A percentile compares a stretch with the other conserved stretches of the same genome.
These are phyloP conservation scores for Petaurus breviceps DNA, from an alignment of 2,113 vertebrate species.

Conservation along the genomic window DNA sequence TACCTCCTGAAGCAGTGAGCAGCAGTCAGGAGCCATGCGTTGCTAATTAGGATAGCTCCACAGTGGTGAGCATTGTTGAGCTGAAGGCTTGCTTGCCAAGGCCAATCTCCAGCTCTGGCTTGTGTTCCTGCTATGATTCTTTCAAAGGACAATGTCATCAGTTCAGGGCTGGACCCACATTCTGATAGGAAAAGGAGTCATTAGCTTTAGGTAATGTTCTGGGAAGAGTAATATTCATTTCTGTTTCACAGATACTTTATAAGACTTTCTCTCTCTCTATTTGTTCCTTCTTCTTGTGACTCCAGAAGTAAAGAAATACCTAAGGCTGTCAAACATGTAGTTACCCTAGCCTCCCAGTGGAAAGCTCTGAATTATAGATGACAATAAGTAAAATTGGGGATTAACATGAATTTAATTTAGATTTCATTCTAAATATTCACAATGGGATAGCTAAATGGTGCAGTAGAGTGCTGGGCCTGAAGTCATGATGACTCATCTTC, in stretches of 20 bases:
- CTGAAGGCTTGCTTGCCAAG: constrained; percentile 93
- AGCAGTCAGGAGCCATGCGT: constrained; percentile 88
- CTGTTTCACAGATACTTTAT: background rate
- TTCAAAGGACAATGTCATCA: constrained; percentile 73
- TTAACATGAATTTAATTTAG: background rate
- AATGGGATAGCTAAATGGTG: background rate
- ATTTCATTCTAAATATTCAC: background rate
- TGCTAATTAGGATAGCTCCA: constrained; percentile 87
- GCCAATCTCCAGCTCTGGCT: constrained; percentile 86
- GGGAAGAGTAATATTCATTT: background rate
- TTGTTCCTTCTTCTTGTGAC: background rate
- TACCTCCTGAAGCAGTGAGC: constrained; percentile 88
- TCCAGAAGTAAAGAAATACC: background rate
- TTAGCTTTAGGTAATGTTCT: background rate
- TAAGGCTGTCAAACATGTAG: background rate
- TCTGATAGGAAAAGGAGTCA: constrained; percentile 70
- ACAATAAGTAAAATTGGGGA: background rate
- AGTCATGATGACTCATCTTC: too few relatives aligned
- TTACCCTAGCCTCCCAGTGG: background rate
- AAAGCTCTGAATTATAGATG: background rate
- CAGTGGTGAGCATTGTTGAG: constrained; percentile 83
- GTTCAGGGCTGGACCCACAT: constrained; percentile 81
- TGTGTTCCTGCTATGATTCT: constrained; percentile 81
- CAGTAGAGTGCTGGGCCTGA: background rate
- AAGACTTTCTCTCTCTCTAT: background rate